Conservation (phyloP, 2,888 invertebrate species). For the Chymomyza amoena region DNA sequence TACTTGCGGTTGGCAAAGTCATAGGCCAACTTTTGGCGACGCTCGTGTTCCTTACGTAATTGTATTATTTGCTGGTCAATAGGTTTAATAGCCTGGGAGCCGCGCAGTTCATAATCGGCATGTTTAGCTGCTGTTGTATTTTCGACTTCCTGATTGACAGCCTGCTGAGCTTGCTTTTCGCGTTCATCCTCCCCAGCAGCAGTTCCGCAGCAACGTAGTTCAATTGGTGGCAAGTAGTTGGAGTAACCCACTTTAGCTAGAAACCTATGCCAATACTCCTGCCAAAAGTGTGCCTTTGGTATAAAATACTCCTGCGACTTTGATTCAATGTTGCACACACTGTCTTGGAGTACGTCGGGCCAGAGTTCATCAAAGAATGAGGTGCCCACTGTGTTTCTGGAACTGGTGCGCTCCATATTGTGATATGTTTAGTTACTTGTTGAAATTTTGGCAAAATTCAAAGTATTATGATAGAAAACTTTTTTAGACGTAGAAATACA, state of each 20-base stretch:
- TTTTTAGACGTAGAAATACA: no score
- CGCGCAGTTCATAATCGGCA: slow-evolving; percentile 8
- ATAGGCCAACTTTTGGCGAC: slow-evolving; percentile 58
- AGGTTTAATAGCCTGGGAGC: slow-evolving; percentile 33
- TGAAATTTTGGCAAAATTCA: not conserved
- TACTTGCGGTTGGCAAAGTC: slow-evolving; percentile 62
- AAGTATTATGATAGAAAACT: no score
- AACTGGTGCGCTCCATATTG: not conserved
- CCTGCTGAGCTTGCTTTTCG: slow-evolving; percentile 25
- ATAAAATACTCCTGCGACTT: slow-evolving; percentile 42
- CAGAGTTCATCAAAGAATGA: slow-evolving; percentile 66
- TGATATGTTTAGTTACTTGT: not conserved
- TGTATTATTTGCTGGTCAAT: slow-evolving; percentile 40
- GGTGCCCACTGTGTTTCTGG: slow-evolving; percentile 33
- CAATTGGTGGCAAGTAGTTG: slow-evolving; percentile 46
- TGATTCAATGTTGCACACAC: slow-evolving; percentile 53
- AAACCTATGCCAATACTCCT: slow-evolving; percentile 56
- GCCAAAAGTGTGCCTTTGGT: slow-evolving; percentile 53
- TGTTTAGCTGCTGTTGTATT: not conserved
- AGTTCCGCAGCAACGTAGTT: slow-evolving; percentile 40
- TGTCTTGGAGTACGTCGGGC: slow-evolving; percentile 68
- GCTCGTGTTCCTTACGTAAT: slow-evolving; percentile 32
- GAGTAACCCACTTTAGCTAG: slow-evolving; percentile 54
- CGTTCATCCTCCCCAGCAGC: slow-evolving; percentile 14
- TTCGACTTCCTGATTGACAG: not conserved